Base-by-base conservation (phyloP, 2,888 invertebrate species). In the Holacanthella duospinosa region DNA sequence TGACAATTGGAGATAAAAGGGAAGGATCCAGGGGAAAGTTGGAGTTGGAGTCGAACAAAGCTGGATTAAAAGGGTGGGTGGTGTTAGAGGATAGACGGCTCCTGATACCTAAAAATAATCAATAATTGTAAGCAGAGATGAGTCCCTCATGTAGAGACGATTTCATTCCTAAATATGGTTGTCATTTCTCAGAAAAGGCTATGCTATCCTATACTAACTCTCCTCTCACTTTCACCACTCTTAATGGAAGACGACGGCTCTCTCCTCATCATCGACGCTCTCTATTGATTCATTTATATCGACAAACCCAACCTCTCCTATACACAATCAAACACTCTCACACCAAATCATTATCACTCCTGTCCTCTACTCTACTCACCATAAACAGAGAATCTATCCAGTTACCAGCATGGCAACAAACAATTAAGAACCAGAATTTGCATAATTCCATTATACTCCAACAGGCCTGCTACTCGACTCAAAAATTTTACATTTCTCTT, bases 351-450 rank as follows among this genome's bases (percentile, higher is more conserved):
- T 53, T 27, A 43, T 28, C 43, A 36, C 12, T 26, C 60, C 29
- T 61, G 21, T 54, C 55, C 61, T 61, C n/a, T n/a, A n/a, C n/a
- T n/a, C n/a, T n/a, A n/a, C n/a, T n/a, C n/a, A n/a, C n/a, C n/a
- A n/a, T n/a, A n/a, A n/a, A n/a, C n/a, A n/a, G n/a, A n/a, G n/a
- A n/a, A n/a, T n/a, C n/a, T n/a, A n/a, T 29, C 21, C 58, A n/a
- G 60, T 55, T 60, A 59, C 43, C 67, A 68, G 66, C 70, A 72
- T 70, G 72, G 72, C 69, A 72, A 71, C 69, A 68, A 68, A 68
- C 72, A 72, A 72, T 72, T 72, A 72, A 68, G 68, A 68, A 65
- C 64, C 63, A 62, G 66, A 67, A 72, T 72, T 72, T 72, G 70
- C 70, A 72, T 72, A 72, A 70, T 71, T 71, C 68, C 61, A 59